A percentile compares a stretch with the other conserved stretches of the same genome.
Evolutionary conservation across 2,888 invertebrate genomes (phyloP).

Genomic region (Caradrina kadenii): DNA sequence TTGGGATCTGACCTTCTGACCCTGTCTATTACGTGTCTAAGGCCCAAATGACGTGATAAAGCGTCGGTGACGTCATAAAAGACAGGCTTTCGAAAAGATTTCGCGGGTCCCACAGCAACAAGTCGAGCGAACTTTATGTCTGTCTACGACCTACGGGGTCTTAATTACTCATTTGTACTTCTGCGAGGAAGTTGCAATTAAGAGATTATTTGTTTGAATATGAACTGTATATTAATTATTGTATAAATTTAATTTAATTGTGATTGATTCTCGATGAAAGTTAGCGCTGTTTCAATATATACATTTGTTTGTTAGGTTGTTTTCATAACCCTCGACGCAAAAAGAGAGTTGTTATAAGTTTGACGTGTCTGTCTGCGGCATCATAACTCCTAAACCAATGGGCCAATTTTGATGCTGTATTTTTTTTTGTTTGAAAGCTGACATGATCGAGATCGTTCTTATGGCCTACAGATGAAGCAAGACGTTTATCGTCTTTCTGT

Average conservation of each 20-base stretch:
- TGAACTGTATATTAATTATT: neutral
- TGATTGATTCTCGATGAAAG: neutral
- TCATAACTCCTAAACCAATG: too few relatives aligned
- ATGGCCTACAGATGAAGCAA: too few relatives aligned
- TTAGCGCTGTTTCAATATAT: too few relatives aligned
- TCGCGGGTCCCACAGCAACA: constrained; percentile 35
- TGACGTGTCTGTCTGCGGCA: too few relatives aligned
- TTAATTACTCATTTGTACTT: constrained; percentile 23
- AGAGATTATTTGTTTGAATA: constrained; percentile 1
- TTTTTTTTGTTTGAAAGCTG: too few relatives aligned
- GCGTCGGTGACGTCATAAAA: constrained; percentile 43
- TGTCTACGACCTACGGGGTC: neutral
- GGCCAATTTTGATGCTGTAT: too few relatives aligned
- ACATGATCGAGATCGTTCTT: too few relatives aligned
- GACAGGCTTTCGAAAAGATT: constrained; percentile 30
- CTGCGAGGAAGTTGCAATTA: constrained; percentile 1
- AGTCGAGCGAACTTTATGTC: constrained; percentile 28
- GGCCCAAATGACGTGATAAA: constrained; percentile 38
- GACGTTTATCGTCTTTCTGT: too few relatives aligned
- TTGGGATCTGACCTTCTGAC: neutral
- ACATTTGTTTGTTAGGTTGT: too few relatives aligned
- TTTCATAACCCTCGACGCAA: too few relatives aligned
- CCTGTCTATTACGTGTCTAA: neutral
- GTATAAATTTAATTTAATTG: neutral
- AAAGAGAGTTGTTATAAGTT: too few relatives aligned